A percentile compares a stretch with the other conserved stretches of the same genome.
Conservation (phyloP, 2,113 vertebrate species). For the Ctenomys sociabilis region DNA sequence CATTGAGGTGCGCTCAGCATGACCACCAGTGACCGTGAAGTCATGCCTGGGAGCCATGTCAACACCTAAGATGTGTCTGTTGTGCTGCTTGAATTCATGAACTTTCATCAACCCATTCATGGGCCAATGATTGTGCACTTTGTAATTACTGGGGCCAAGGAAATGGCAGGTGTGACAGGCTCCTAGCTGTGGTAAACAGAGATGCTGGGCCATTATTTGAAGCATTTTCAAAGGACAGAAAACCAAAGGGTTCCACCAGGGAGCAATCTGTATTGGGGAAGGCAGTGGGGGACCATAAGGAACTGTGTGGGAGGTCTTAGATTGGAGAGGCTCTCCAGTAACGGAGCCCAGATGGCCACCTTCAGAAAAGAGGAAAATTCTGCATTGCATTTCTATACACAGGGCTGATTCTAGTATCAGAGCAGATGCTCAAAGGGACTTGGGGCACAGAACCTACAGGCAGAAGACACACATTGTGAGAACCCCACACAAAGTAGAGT, state of each 20-base stretch:
- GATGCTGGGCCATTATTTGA: constrained; percentile 93
- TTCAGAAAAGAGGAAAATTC: not conserved
- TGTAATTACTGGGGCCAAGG: constrained; percentile 96
- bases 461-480: not conserved
- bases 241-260: constrained; percentile 44
- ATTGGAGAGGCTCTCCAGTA: not conserved
- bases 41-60: constrained; percentile 96
- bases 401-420: not conserved
- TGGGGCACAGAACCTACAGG: not conserved
- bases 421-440: too few relatives aligned
- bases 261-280: not conserved
- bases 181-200: constrained; percentile 96
- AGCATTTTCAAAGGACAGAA: constrained; percentile 73
- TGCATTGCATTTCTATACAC: too few relatives aligned
- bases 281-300: not conserved
- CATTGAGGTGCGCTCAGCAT: constrained; percentile 91
- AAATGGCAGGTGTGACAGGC: constrained; percentile 97
- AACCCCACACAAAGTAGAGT: not conserved
- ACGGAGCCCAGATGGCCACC: not conserved
- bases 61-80: not conserved
- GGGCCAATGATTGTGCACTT: constrained; percentile 97
- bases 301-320: not conserved
- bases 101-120: constrained; percentile 95
- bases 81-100: not conserved
- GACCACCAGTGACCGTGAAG: constrained; percentile 92